Percentiles rank a stretch among this genome's conserved stretches.
Conservation (phyloP, 1,140 invertebrate genomes). For the Anthonomus grandis region DNA sequence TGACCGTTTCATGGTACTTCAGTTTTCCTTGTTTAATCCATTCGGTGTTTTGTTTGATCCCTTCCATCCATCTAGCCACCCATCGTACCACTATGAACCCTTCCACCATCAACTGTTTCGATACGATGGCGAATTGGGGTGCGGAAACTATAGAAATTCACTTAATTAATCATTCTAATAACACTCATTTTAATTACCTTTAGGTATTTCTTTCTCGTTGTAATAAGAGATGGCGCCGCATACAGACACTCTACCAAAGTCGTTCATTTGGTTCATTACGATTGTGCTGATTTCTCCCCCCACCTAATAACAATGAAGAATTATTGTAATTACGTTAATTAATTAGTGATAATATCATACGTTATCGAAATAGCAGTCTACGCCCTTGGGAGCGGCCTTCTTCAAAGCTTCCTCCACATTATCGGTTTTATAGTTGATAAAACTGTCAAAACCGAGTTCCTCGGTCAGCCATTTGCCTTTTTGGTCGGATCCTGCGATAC, state of each 20-base stretch:
- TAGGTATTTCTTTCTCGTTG: conserved; percentile 41
- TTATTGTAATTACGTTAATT: background rate
- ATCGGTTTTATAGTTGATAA: conserved; percentile 68
- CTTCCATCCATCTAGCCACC: conserved; percentile 57
- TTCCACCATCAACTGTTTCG: conserved; percentile 58
- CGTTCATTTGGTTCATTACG: conserved; percentile 61
- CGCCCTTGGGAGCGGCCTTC: conserved; percentile 60
- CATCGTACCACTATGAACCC: conserved; percentile 61
- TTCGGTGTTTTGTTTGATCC: conserved; percentile 55
- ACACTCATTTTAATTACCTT: too few relatives aligned
- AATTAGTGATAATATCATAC: conserved; percentile 44
- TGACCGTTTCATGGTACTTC: conserved; percentile 59
- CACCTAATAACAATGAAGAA: conserved; percentile 41
- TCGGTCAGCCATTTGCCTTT: conserved; percentile 65
- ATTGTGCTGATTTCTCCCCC: conserved; percentile 59
- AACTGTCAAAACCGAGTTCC: conserved; percentile 63
- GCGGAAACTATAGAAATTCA: conserved; percentile 47
- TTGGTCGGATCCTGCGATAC: conserved; percentile 65
- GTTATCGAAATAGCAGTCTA: conserved; percentile 75
- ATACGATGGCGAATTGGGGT: conserved; percentile 30
- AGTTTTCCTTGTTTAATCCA: conserved; percentile 60
- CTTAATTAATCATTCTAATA: too few relatives aligned
- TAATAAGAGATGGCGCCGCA: conserved; percentile 66
- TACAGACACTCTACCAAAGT: conserved; percentile 60
- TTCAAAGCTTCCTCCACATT: conserved; percentile 55